phyloP scores from a whole-genome alignment of 1,140 invertebrate genomes.

The Drosophila trapezifrons region DNA sequence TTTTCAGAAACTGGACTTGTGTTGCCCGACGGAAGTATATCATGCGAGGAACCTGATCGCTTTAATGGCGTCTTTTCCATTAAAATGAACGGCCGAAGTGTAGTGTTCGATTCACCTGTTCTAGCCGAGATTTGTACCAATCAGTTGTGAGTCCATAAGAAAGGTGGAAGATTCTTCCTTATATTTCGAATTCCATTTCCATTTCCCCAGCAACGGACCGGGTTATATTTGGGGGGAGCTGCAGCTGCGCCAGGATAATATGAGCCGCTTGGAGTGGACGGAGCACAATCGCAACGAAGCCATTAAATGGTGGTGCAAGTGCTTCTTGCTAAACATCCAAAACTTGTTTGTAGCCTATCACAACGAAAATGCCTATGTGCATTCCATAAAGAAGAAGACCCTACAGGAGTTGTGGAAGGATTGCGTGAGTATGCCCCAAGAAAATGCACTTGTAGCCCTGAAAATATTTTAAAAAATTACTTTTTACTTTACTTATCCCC shows the following conservation, averaged over 20 bases:
- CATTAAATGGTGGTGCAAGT: slow-evolving; percentile 58
- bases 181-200: neutral
- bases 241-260: slow-evolving; percentile 38
- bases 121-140: slow-evolving; percentile 19
- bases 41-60: neutral
- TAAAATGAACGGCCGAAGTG: slow-evolving; percentile 2
- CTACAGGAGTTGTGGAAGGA: slow-evolving; percentile 23
- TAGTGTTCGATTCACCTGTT: slow-evolving; percentile 53
- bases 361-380: slow-evolving; percentile 33
- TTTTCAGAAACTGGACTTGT: slow-evolving; percentile 7
- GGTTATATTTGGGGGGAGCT: slow-evolving; percentile 29
- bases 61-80: slow-evolving; percentile 41
- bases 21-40: too few species aligned
- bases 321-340: slow-evolving; percentile 48
- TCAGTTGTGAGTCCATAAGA: slow-evolving; percentile 9
- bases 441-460: too few species aligned
- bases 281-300: slow-evolving; percentile 23
- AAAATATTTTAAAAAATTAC: neutral
- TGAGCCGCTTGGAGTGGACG: slow-evolving; percentile 54
- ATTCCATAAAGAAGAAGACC: slow-evolving; percentile 6
- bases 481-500: neutral
- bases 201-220: neutral
- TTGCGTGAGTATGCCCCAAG: slow-evolving; percentile 39
- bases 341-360: slow-evolving; percentile 36
- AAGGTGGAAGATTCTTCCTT: neutral